Evolutionary conservation across 2,113 vertebrate species (phyloP).

Genomic region (Megaleporinus macrocephalus): DNA sequence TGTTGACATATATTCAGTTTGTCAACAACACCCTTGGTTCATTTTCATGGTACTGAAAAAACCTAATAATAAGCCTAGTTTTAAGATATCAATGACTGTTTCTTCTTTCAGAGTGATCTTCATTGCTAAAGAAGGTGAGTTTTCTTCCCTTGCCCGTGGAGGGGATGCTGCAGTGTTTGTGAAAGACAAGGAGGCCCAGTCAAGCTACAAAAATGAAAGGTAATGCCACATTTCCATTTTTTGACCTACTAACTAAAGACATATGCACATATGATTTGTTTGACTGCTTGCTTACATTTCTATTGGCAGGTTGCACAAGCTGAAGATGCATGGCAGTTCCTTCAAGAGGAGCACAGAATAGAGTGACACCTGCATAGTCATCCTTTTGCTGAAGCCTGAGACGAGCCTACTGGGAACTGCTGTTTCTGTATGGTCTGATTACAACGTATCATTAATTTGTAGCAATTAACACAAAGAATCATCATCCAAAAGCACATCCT

Average conservation of each 20-base stretch:
- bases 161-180: slow-evolving; percentile 82
- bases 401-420: slow-evolving; percentile 6
- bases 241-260: background rate
- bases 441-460: background rate
- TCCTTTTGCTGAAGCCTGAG: slow-evolving; percentile 4
- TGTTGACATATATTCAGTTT: too few species aligned
- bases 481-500: slow-evolving; percentile 41
- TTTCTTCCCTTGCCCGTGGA: slow-evolving; percentile 79
- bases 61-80: background rate
- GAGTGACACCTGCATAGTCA: slow-evolving; percentile 50
- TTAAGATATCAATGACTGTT: background rate
- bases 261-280: background rate
- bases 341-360: slow-evolving; percentile 63
- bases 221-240: slow-evolving; percentile 62
- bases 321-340: slow-evolving; percentile 71
- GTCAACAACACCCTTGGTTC: too few species aligned
- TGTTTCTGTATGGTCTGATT: slow-evolving; percentile 31
- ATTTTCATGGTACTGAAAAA: too few species aligned
- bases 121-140: slow-evolving; percentile 84
- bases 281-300: slow-evolving; percentile 25
- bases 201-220: slow-evolving; percentile 79
- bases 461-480: slow-evolving; percentile 1
- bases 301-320: slow-evolving; percentile 71
- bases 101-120: slow-evolving; percentile 83
- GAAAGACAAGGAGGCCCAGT: slow-evolving; percentile 83